Evolutionary conservation across 2,888 invertebrate species (phyloP).

Genomic region (Perdita meconis): DNA sequence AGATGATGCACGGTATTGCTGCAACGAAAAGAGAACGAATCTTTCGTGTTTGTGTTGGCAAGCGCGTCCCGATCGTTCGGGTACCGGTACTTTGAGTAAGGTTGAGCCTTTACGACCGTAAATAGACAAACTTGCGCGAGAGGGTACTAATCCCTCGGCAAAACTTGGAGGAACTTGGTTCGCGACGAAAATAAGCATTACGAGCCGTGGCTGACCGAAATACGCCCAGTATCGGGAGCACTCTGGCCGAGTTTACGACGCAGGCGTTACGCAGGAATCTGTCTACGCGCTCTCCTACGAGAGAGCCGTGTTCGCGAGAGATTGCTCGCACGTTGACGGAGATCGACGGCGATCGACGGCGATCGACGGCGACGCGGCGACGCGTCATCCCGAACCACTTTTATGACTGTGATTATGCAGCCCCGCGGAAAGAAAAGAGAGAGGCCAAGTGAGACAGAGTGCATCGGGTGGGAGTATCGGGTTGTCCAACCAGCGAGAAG

Average conservation of each 20-base stretch:
- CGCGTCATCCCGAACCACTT: slow-evolving; percentile 53
- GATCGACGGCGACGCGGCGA: slow-evolving; percentile 23
- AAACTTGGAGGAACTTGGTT: slow-evolving; percentile 44
- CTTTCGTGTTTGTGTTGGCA: slow-evolving; percentile 65
- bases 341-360: slow-evolving; percentile 1
- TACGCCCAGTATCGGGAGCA: slow-evolving; percentile 43
- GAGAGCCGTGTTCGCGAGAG: neutral
- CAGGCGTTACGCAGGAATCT: neutral
- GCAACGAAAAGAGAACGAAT: slow-evolving; percentile 46
- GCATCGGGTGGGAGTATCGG: slow-evolving; percentile 72
- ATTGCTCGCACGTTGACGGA: slow-evolving; percentile 20
- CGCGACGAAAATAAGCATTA: slow-evolving; percentile 71
- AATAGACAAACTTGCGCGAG: slow-evolving; percentile 49
- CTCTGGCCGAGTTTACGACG: slow-evolving; percentile 24
- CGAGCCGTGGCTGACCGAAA: slow-evolving; percentile 56
- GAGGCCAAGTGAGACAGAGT: slow-evolving; percentile 62
- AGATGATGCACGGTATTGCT: neutral
- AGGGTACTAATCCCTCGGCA: slow-evolving; percentile 50
- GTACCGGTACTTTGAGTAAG: slow-evolving; percentile 19
- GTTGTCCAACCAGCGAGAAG: slow-evolving; percentile 79
- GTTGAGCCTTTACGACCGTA: slow-evolving; percentile 47
- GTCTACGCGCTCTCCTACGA: too few relatives aligned
- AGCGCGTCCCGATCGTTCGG: slow-evolving; percentile 5
- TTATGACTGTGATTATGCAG: slow-evolving; percentile 68
- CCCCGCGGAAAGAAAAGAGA: slow-evolving; percentile 63